Base-by-base conservation (phyloP, 2,888 invertebrate species). In the Stictocephala bisonia region DNA sequence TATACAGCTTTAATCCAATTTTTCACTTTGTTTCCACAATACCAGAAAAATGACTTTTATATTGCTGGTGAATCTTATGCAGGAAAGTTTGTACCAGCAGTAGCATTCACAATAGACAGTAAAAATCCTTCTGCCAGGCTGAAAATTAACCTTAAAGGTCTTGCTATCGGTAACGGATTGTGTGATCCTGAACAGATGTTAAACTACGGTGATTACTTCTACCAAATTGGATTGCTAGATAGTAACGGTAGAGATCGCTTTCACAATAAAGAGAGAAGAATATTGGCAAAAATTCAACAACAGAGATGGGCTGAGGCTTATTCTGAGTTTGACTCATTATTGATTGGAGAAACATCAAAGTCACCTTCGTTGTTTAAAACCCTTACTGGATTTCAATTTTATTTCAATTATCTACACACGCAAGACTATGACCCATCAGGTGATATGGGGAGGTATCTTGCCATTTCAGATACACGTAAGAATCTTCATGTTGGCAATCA, bases 41-140 rank as follows among this genome's bases (percentile, higher is more conserved):
- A 92, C 27, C 89, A 89, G 80, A 82, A 85, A 0, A 91, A 91
- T 79, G 91, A 92, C 64, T 96, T 97, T 83, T 97, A 90, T 85
- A 89, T 95, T 0, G 91, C 94, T 0, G 97, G 97, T 0, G 96
- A 97, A 85, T 95, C 95, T 0, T 96, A 96, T 82, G 95, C 90
- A 50, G 96, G 96, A 0, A 90, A 90, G 82, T 91, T 91, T 82
- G 88, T 90, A 0, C 96, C 96, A 0, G 93, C 95, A 0, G 83
- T 93, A 60, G 88, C 90, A 0, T 90, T 92, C 81, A 89, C 91
- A 0, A 93, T 94, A 71, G 89, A 92, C 79, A 87, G 79, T 87
- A 67, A 74, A n/a, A 88, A 88, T 79, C 85, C 86, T 4, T 82
- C 79, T 2, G 88, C 90, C 0, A 83, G 85, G 60, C 84, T 87